Evolutionary conservation across 1,140 invertebrate genomes (phyloP), one percentile per base, ranked within the genome.

Genomic region (Drosophila jambulina): DNA sequence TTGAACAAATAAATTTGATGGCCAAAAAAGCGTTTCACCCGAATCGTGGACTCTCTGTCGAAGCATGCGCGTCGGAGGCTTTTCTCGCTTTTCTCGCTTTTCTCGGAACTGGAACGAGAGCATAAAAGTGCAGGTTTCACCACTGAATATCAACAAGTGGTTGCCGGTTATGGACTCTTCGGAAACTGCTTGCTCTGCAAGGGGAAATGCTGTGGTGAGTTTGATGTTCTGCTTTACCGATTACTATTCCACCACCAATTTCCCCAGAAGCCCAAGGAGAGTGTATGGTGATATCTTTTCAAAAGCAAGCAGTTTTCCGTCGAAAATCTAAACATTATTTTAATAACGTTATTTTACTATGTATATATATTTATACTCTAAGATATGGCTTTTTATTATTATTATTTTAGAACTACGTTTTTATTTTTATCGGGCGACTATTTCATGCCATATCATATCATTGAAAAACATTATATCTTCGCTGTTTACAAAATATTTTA

Each of bases 91-190:
- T 34, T n/a, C 48, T 45, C n/a, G 10, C 1, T 27, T 45, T 34
- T 15, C 43, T 34, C 12, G 7, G 27, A 60, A 76, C 38, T 77
- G 34, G 74, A 48, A 43, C 38, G 34, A 34, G 64, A 70, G 56
- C 25, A 17, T 32, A 68, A 58, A 45, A 67, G 13, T 59, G 36
- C 49, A 77, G 27, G 38, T 23, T 56, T 67, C 58, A 51, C 64
- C 62, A 75, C 8, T 7, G 9, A 9, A 51, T 23, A 51, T 67
- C 84, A 88, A 87, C 84, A 87, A 80, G 84, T 87, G 84, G 78
- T 75, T 57, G 83, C 83, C 83, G 67, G 67, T 23, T 45, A 0
- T 8, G 40, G 36, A 13, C 12, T 34, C 13, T 13, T 13, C 53
- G 59, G 19, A 21, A 8, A 60, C 54, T 69, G 56, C 54, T 77